Conservation (phyloP, 1,140 invertebrate species). For the Bacillus rossius region DNA sequence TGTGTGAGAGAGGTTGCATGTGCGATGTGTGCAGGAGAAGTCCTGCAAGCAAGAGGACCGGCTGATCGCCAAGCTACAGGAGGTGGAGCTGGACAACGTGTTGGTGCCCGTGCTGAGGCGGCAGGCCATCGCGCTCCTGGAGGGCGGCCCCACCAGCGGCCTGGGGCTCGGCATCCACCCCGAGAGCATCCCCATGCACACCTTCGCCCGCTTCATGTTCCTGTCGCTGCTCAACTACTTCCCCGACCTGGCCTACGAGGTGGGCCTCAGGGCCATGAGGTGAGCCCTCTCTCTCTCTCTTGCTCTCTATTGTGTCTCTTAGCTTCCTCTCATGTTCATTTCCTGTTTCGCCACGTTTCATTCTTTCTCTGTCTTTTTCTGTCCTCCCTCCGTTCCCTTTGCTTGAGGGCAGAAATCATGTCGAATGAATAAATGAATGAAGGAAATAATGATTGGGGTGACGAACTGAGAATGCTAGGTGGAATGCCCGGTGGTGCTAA, state of each 20-base stretch:
- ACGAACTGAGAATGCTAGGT: no score
- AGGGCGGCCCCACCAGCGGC: slow-evolving; percentile 69
- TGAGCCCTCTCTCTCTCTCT: slow-evolving; percentile 30
- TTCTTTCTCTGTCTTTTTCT: no score
- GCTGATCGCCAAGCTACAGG: slow-evolving; percentile 65
- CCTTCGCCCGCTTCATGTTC: slow-evolving; percentile 75
- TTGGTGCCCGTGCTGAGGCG: slow-evolving; percentile 54
- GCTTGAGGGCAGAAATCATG: no score
- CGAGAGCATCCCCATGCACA: slow-evolving; percentile 75
- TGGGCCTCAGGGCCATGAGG: slow-evolving; percentile 54
- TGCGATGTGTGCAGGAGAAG: slow-evolving; percentile 59
- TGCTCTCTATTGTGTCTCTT: no score
- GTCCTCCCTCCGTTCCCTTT: no score
- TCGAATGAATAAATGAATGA: no score
- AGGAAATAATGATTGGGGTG: no score
- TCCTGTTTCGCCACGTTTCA: no score
- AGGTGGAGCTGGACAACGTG: slow-evolving; percentile 67
- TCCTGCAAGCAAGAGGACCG: slow-evolving; percentile 70
- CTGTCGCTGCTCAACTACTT: slow-evolving; percentile 64
- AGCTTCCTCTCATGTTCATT: no score
- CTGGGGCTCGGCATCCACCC: slow-evolving; percentile 69
- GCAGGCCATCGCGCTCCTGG: slow-evolving; percentile 55
- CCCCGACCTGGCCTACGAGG: slow-evolving; percentile 67
- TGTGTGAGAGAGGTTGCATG: no score
- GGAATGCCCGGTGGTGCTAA: no score